Conservation (phyloP, 2,113 vertebrate species). For the Sebastes fasciatus region DNA sequence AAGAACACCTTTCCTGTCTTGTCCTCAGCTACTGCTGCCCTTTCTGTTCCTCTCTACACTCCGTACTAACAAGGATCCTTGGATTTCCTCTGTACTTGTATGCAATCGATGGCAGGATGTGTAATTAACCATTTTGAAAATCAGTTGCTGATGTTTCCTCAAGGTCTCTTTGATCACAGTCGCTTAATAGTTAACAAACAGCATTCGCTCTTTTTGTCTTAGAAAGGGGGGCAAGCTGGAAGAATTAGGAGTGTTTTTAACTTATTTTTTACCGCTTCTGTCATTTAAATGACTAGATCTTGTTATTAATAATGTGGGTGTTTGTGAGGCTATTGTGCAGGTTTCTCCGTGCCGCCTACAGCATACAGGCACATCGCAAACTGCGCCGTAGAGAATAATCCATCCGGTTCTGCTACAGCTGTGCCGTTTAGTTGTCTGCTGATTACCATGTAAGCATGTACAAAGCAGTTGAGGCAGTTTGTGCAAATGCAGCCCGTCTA, state of each 20-base stretch:
- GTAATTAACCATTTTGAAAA: slow-evolving; percentile 50
- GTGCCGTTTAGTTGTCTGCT: slow-evolving; percentile 7
- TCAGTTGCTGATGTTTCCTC: slow-evolving; percentile 27
- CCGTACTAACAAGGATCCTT: slow-evolving; percentile 39
- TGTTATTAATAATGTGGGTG: slow-evolving; percentile 32
- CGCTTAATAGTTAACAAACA: slow-evolving; percentile 20
- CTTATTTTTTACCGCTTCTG: slow-evolving; percentile 37
- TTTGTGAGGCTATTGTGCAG: slow-evolving; percentile 27
- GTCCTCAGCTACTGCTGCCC: slow-evolving; percentile 65
- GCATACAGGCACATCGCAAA: slow-evolving; percentile 23
- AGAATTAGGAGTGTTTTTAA: slow-evolving; percentile 24
- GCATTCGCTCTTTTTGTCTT: slow-evolving; percentile 24
- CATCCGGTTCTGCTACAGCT: slow-evolving; percentile 28
- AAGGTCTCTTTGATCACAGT: slow-evolving; percentile 24
- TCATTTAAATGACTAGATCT: slow-evolving; percentile 44
- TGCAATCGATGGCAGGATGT: slow-evolving; percentile 56
- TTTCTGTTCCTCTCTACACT: slow-evolving; percentile 36
- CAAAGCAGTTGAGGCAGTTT: slow-evolving; percentile 14
- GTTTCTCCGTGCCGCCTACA: slow-evolving; percentile 34
- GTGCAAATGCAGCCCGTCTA: slow-evolving; percentile 4
- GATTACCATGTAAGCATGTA: slow-evolving; percentile 32
- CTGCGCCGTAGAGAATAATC: slow-evolving; percentile 24
- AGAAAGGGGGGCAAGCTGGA: background rate
- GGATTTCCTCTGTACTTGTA: slow-evolving; percentile 50
- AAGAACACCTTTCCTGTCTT: slow-evolving; percentile 65